These are phyloP conservation scores for Drosophila orosa DNA, from an alignment of 1,140 invertebrate species.

Conservation along the genomic window DNA sequence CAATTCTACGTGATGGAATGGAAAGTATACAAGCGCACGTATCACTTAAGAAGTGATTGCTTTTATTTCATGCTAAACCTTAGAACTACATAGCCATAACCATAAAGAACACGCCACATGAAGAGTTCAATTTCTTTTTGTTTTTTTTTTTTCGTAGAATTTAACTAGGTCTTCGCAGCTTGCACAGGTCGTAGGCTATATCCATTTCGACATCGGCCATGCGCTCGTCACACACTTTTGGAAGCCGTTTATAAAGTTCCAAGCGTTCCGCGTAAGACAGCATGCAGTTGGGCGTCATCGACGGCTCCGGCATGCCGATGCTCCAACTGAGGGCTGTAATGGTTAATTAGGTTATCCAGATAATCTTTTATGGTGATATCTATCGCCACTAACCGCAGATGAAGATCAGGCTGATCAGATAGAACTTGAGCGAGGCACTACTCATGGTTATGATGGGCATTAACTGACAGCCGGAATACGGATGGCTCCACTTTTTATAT, in stretches of 20 bases:
- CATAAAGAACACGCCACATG: slow-evolving; percentile 26
- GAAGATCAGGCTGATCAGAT: slow-evolving; percentile 33
- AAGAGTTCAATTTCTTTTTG: neutral
- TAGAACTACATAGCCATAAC: slow-evolving; percentile 59
- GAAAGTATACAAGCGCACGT: slow-evolving; percentile 64
- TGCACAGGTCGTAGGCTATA: slow-evolving; percentile 38
- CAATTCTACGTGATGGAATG: slow-evolving; percentile 69
- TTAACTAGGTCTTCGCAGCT: neutral
- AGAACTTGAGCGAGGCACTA: slow-evolving; percentile 29
- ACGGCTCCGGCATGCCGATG: neutral
- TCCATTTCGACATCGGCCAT: slow-evolving; percentile 62
- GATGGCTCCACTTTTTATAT: slow-evolving; percentile 60
- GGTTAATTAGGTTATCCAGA: slow-evolving; percentile 11
- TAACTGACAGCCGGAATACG: slow-evolving; percentile 44
- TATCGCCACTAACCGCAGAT: slow-evolving; percentile 35
- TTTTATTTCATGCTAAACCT: slow-evolving; percentile 48
- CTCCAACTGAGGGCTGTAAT: slow-evolving; percentile 28
- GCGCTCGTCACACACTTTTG: slow-evolving; percentile 43
- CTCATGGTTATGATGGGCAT: slow-evolving; percentile 45
- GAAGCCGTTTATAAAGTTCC: slow-evolving; percentile 33
- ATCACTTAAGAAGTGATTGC: slow-evolving; percentile 53
- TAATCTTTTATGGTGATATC: neutral
- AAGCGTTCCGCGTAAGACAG: slow-evolving; percentile 6
- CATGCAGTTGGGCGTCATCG: neutral
- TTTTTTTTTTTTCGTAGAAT: neutral